Base-by-base conservation (phyloP, 1,140 invertebrate genomes). In the Marisa cornuarietis region DNA sequence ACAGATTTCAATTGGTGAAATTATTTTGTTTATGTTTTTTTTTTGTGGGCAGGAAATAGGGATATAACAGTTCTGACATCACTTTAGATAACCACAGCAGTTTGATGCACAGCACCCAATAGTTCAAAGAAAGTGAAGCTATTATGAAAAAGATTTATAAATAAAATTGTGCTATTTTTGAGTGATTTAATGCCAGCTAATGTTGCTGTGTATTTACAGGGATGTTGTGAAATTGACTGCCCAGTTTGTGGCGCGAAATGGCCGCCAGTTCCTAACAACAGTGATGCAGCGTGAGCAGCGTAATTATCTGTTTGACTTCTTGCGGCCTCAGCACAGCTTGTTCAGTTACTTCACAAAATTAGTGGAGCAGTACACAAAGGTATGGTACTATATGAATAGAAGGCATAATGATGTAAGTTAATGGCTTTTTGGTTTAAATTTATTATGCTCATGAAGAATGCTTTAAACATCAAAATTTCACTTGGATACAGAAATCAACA, bases 311-410 rank as follows among this genome's bases (percentile, higher is more conserved):
- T 99, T 99, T 93, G 99, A 99, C 91, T 99, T 99, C 90, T 92
- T 99, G 8, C 93, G 98, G 24, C 98, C 99, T 0, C 98, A 99
- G 87, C 99, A 99, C 92, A 99, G 97, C 2, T 93, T 99, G 0
- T 99, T 99, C 91, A 96, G 97, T 87, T 99, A 99, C 91, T 99
- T 99, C 89, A 99, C 98, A 1, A 97, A 99, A 88, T 92, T 99
- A 0, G 92, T 99, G 26, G 98, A 99, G 87, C 99, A 99, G 87
- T 99, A 99, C 87, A 99, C 98, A 0, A 99, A 96, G 93, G 94
- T 95, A 88, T 68, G 65, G 7, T 13, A 13, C 13, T n/a, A 14
- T 58, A 58, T 3, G 16, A 58, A 6, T 58, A 42, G 31, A 42
- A 42, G 31, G 31, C 31, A 42, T 42, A 42, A 42, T 42, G 31